Base-by-base conservation (phyloP, 2,797 vertebrate species). In the Eurystomus glaucurus region DNA sequence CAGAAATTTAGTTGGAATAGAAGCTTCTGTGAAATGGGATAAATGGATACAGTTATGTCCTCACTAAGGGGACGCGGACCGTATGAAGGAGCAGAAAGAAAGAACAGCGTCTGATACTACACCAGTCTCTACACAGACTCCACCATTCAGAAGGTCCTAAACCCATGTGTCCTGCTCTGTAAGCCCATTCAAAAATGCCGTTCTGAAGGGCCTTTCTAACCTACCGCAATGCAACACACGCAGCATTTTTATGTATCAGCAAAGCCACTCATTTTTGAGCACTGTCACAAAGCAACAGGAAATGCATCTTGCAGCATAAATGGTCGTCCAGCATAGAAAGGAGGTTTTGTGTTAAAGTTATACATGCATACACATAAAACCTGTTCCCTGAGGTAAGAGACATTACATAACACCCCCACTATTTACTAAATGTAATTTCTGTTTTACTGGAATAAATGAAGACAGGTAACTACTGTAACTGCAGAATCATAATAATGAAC, bases 401-500 rank as follows among this genome's bases (percentile, higher is more conserved):
- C 68, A 76, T 97, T 97, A 94, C 91, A 94, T 94, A 97, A 98
- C 96, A 98, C 93, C 95, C 88, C 90, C 96, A 88, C 96, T 92
- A 90, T 94, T 97, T 94, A 96, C 96, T 98, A 97, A 97, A 98
- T 95, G 97, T 50, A 88, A 97, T 90, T 90, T 96, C 97, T 97
- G 96, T 90, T 97, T 98, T 95, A 96, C 94, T 80, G 94, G 95
- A 98, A 98, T 96, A 97, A 90, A 97, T 72, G 93, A 96, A 98
- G 97, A 95, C 98, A 98, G 98, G 98, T 98, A 98, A 97, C 93
- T 94, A 96, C 96, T 97, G 93, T 83, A 68, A 96, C 96, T 54
- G 43, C 95, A 96, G 92, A 96, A 98, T 98, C 97, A 98, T 97
- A 97, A 98, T 91, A 97, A 98, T 97, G 97, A 97, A 98, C 97